Evolutionary conservation across 2,113 vertebrate genomes (phyloP).

Genomic region (Pantherophis guttatus): DNA sequence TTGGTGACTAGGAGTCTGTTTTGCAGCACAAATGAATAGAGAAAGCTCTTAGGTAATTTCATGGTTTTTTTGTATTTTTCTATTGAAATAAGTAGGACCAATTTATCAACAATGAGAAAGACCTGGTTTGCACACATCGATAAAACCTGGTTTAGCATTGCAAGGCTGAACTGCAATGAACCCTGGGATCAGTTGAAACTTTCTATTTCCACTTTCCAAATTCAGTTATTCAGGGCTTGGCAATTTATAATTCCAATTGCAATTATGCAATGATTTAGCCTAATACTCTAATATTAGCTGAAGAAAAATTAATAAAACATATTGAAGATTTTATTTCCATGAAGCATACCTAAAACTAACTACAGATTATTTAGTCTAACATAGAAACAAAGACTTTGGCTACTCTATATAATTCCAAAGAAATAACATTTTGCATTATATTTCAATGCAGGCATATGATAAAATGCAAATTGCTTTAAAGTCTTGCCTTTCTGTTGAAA

Average conservation of each 20-base stretch:
- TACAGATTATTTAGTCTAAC: neutral
- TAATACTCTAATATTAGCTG: neutral
- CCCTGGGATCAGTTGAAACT: neutral
- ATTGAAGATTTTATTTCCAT: neutral
- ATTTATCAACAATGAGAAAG: neutral
- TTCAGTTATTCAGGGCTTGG: neutral
- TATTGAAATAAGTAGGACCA: neutral
- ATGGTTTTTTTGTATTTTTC: neutral
- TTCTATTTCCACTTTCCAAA: neutral
- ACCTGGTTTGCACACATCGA: neutral
- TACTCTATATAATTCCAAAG: neutral
- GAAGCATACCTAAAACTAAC: neutral
- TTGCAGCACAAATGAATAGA: neutral
- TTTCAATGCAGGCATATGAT: neutral
- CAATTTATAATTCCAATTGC: neutral
- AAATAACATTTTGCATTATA: neutral
- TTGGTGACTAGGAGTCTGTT: neutral
- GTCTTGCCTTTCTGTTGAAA: slow-evolving; percentile 4
- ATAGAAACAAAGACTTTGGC: neutral
- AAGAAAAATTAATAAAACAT: neutral
- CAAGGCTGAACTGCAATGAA: neutral
- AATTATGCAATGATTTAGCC: neutral
- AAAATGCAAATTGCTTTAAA: neutral
- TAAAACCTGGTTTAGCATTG: neutral
- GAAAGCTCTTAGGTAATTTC: neutral